A percentile compares a stretch with the other conserved stretches of the same genome.
Evolutionary conservation across 2,797 vertebrate species (phyloP).

Genomic region (Sebastes hopkinsi): DNA sequence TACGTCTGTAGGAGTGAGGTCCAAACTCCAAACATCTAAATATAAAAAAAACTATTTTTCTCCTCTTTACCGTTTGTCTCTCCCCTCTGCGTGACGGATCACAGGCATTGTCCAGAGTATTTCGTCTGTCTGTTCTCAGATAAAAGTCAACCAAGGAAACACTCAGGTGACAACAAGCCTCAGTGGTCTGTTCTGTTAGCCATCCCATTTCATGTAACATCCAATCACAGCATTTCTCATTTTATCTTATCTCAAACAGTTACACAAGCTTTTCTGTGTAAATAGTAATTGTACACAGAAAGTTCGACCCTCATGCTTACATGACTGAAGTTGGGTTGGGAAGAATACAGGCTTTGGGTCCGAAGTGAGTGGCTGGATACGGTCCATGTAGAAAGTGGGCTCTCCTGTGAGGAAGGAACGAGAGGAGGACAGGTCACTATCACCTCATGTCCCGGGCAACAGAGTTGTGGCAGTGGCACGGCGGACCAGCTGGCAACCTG

Average conservation of each 20-base stretch:
- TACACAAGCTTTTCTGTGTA: conserved; percentile 55
- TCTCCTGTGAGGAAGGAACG: conserved; percentile 70
- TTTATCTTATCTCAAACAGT: conserved; percentile 70
- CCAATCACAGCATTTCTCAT: conserved; percentile 59
- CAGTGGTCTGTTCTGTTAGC: conserved; percentile 13
- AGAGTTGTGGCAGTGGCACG: conserved; percentile 44
- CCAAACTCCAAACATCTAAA: conserved; percentile 55
- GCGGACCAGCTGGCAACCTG: conserved; percentile 70
- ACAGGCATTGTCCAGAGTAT: conserved; percentile 56
- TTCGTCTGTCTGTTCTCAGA: conserved; percentile 12
- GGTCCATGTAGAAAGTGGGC: conserved; percentile 88
- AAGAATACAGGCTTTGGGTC: conserved; percentile 89
- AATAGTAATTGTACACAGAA: conserved; percentile 28
- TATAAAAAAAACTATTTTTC: background rate
- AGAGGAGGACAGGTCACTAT: conserved; percentile 24
- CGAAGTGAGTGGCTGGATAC: conserved; percentile 86
- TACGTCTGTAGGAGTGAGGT: conserved; percentile 9
- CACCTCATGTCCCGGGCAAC: conserved; percentile 51
- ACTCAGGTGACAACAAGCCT: conserved; percentile 8
- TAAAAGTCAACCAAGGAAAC: conserved; percentile 13
- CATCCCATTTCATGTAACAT: conserved; percentile 32
- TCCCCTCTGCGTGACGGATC: conserved; percentile 19
- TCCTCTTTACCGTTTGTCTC: conserved; percentile 57
- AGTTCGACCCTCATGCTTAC: conserved; percentile 73
- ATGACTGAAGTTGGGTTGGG: conserved; percentile 88